Evolutionary conservation across 2,113 vertebrate species (phyloP).

Genomic region (Ageneiosus marmoratus): DNA sequence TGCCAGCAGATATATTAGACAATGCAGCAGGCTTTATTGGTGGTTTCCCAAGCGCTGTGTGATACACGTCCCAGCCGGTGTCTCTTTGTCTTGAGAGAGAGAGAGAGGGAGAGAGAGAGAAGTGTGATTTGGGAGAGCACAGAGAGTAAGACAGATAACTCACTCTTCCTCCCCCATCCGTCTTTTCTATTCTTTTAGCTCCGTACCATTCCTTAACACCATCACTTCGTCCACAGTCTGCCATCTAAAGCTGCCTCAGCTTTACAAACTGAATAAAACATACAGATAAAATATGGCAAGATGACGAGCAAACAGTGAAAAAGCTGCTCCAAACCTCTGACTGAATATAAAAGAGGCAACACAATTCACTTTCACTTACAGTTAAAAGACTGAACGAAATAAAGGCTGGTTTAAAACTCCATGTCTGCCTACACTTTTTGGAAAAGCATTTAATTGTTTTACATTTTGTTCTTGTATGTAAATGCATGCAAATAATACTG

Average conservation of each 20-base stretch:
- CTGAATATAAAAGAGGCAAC: slow-evolving; percentile 30
- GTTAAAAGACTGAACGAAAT: not conserved
- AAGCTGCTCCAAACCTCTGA: slow-evolving; percentile 3
- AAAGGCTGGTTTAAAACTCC: not conserved
- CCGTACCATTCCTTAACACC: slow-evolving; percentile 22
- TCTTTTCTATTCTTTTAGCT: slow-evolving; percentile 35
- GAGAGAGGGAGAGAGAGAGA: slow-evolving; percentile 23
- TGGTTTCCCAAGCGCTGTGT: slow-evolving; percentile 40
- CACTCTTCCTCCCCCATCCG: slow-evolving; percentile 30
- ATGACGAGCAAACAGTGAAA: not conserved
- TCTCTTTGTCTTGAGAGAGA: slow-evolving; percentile 36
- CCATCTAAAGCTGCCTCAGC: slow-evolving; percentile 35
- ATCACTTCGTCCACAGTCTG: slow-evolving; percentile 24
- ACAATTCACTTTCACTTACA: slow-evolving; percentile 9
- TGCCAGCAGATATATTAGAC: slow-evolving; percentile 52
- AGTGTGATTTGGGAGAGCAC: slow-evolving; percentile 43
- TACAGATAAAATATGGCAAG: slow-evolving; percentile 21
- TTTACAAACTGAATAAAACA: slow-evolving; percentile 33
- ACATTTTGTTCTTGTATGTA: not conserved
- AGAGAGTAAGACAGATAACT: slow-evolving; percentile 48
- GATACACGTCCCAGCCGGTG: slow-evolving; percentile 32
- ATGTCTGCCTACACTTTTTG: not conserved
- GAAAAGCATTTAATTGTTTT: too few species aligned
- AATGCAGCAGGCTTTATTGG: slow-evolving; percentile 51
- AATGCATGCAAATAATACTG: too few species aligned